These are phyloP conservation scores for Ormyrus rosae DNA, from an alignment of 2,888 invertebrate species.

Conservation along the genomic window DNA sequence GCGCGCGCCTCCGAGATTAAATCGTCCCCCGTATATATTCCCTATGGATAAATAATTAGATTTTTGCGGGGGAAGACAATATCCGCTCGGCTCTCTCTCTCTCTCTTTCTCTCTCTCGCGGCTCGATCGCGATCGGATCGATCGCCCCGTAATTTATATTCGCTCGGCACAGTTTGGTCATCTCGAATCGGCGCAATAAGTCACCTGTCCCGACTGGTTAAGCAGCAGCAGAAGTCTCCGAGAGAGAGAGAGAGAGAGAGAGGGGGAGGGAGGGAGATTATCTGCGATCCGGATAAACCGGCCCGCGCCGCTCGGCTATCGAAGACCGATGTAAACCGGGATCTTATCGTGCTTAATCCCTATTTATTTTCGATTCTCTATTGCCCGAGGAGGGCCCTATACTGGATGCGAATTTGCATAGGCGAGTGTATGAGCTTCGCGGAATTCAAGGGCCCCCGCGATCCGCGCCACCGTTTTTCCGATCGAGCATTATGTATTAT, in stretches of 20 bases:
- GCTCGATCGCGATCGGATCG: slow-evolving; percentile 59
- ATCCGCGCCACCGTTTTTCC: too few species aligned
- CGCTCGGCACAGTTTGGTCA: slow-evolving; percentile 61
- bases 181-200: slow-evolving; percentile 71
- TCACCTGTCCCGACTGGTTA: slow-evolving; percentile 69
- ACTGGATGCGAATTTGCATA: too few species aligned
- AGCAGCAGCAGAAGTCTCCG: slow-evolving; percentile 34
- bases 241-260: slow-evolving; percentile 16
- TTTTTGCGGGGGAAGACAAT: slow-evolving; percentile 47
- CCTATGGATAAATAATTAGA: slow-evolving; percentile 55
- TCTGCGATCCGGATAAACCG: slow-evolving; percentile 72
- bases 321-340: slow-evolving; percentile 67
- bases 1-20: slow-evolving; percentile 21
- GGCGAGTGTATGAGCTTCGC: too few species aligned
- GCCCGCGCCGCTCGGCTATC: slow-evolving; percentile 63
- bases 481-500: too few species aligned
- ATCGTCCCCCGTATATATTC: slow-evolving; percentile 31
- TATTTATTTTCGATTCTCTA: slow-evolving; percentile 62
- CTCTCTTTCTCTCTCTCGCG: neutral
- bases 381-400: too few species aligned
- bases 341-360: slow-evolving; percentile 68
- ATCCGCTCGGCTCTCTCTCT: neutral
- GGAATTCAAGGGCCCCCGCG: too few species aligned
- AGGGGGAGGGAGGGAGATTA: slow-evolving; percentile 61
- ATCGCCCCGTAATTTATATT: slow-evolving; percentile 62